A percentile compares a stretch with the other conserved stretches of the same genome.
Conservation (phyloP, 2,797 vertebrate genomes). For the Coracias cyanogaster region DNA sequence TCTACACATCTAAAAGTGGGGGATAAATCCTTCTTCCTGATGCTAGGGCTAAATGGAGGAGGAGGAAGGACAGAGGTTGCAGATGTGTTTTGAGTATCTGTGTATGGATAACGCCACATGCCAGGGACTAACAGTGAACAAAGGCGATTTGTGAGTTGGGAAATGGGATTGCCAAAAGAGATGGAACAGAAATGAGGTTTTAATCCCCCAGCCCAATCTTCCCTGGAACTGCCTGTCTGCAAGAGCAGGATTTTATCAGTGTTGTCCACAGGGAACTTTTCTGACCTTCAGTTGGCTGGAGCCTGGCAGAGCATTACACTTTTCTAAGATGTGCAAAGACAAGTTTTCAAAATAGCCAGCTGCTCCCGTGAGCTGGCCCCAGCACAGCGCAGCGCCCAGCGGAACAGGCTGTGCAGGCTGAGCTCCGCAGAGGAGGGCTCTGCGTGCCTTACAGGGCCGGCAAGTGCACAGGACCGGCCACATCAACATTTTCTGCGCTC, state of each 20-base stretch:
- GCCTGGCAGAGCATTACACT: conserved; percentile 10
- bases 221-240: not conserved
- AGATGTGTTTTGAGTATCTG: not conserved
- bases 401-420: not conserved
- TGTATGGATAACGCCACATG: not conserved
- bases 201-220: conserved; percentile 55
- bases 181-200: conserved; percentile 60
- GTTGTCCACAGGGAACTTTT: not conserved
- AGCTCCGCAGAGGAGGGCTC: not conserved
- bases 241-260: conserved; percentile 47
- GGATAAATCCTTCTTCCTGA: not conserved
- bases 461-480: not conserved
- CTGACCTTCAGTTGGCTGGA: conserved; percentile 62
- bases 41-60: not conserved
- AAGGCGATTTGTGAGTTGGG: conserved; percentile 40
- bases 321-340: conserved; percentile 2
- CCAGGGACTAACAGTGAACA: conserved; percentile 18
- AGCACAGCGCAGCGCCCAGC: not conserved
- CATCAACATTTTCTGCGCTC: not conserved
- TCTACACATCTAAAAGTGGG: not conserved
- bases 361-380: not conserved
- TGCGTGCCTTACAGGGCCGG: not conserved
- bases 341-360: conserved; percentile 14
- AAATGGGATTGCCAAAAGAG: conserved; percentile 55
- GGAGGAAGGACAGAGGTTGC: not conserved